Conservation (phyloP, 2,113 vertebrate species). For the Gulo gulo region DNA sequence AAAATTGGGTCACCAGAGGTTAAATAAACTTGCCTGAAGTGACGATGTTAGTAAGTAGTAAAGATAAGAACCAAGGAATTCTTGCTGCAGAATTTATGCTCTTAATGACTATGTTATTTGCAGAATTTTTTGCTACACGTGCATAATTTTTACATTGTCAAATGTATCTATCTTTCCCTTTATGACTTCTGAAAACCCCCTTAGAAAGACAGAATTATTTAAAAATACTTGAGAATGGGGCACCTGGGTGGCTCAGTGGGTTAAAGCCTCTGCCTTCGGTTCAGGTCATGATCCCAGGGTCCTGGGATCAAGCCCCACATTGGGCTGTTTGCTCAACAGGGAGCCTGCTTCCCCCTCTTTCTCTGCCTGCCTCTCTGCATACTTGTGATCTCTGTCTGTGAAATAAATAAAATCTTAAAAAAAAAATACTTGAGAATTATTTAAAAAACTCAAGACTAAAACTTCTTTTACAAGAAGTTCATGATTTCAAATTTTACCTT, state of each 20-base stretch:
- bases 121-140: not conserved
- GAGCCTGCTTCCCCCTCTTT: too few species aligned
- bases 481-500: slow-evolving; percentile 12
- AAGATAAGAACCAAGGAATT: not conserved
- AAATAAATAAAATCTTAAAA: too few species aligned
- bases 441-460: not conserved
- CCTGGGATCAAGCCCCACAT: too few species aligned
- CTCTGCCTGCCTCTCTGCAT: too few species aligned
- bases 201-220: not conserved
- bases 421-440: not conserved
- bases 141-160: not conserved
- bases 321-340: too few species aligned
- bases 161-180: not conserved
- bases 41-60: not conserved
- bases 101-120: not conserved
- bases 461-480: not conserved
- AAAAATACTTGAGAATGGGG: too few species aligned
- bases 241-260: too few species aligned
- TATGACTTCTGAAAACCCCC: not conserved
- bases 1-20: not conserved
- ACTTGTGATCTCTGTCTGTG: too few species aligned
- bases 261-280: too few species aligned
- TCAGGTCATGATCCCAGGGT: too few species aligned
- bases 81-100: not conserved
- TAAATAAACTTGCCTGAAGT: not conserved